Conservation (phyloP, 1,140 invertebrate genomes). For the Drosophila teissieri region DNA sequence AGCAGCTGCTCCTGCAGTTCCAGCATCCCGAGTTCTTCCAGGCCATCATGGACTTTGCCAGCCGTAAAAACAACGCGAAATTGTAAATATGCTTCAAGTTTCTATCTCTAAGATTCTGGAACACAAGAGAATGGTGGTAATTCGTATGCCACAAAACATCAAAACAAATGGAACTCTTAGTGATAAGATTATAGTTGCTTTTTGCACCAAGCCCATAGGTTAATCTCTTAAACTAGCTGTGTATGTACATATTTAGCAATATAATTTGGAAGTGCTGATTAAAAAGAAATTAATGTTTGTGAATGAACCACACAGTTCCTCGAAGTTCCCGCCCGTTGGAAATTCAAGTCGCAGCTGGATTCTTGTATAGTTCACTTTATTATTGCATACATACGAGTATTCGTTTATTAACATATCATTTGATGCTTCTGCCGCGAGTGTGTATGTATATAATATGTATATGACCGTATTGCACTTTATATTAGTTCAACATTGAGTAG, state of each 20-base stretch:
- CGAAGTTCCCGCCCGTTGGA: background rate
- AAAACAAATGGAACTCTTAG: background rate
- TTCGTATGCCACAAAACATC: background rate
- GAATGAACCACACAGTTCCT: background rate
- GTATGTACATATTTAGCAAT: background rate
- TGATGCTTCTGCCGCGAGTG: conserved; percentile 22
- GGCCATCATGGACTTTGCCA: conserved; percentile 62
- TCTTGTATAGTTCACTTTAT: conserved; percentile 52
- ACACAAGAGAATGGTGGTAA: background rate
- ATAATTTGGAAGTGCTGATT: background rate
- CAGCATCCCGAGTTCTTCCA: conserved; percentile 58
- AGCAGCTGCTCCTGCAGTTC: conserved; percentile 47
- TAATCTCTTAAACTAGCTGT: background rate
- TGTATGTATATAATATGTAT: conserved; percentile 52
- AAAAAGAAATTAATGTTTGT: background rate
- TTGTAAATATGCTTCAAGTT: conserved; percentile 28
- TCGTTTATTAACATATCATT: conserved; percentile 54
- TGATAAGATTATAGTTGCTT: background rate
- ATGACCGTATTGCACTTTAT: conserved; percentile 49
- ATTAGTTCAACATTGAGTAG: conserved; percentile 50
- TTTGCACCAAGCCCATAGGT: background rate
- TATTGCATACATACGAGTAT: conserved; percentile 50
- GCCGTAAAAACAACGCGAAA: conserved; percentile 68
- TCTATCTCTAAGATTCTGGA: background rate
- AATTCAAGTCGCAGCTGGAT: conserved; percentile 5